A percentile compares a stretch with the other conserved stretches of the same genome.
These are phyloP conservation scores for Macropis europaea DNA, from an alignment of 2,888 invertebrate genomes.

Conservation along the genomic window DNA sequence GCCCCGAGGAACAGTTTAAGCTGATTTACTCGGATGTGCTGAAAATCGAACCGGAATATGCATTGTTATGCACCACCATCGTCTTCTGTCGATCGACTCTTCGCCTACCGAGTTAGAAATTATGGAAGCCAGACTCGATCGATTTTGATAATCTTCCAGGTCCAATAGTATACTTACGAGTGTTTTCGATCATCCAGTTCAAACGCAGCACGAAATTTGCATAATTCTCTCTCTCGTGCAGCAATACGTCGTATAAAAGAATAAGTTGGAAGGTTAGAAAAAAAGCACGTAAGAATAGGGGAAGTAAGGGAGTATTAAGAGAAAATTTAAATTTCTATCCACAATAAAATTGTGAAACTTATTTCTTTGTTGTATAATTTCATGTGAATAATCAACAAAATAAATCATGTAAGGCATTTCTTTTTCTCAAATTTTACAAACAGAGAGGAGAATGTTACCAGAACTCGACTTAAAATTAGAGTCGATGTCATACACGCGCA, in stretches of 20 bases:
- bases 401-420: no score
- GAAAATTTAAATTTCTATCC: background rate
- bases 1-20: constrained; percentile 59
- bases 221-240: constrained; percentile 53
- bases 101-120: constrained; percentile 48
- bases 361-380: no score
- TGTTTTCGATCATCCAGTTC: constrained; percentile 49
- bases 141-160: constrained; percentile 66
- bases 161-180: constrained; percentile 62
- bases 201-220: constrained; percentile 55
- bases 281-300: background rate
- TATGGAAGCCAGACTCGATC: constrained; percentile 51
- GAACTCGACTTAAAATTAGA: no score
- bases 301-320: background rate
- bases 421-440: no score
- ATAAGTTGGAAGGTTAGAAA: background rate
- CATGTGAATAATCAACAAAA: no score
- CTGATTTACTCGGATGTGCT: constrained; percentile 21
- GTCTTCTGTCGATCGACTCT: constrained; percentile 30
- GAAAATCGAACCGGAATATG: constrained; percentile 47
- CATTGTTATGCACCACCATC: constrained; percentile 50
- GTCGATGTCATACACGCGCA: no score
- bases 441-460: no score
- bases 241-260: constrained; percentile 2
- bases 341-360: no score